Base-by-base conservation (phyloP, 2,797 vertebrate genomes). In the Anomalospiza imberbis region DNA sequence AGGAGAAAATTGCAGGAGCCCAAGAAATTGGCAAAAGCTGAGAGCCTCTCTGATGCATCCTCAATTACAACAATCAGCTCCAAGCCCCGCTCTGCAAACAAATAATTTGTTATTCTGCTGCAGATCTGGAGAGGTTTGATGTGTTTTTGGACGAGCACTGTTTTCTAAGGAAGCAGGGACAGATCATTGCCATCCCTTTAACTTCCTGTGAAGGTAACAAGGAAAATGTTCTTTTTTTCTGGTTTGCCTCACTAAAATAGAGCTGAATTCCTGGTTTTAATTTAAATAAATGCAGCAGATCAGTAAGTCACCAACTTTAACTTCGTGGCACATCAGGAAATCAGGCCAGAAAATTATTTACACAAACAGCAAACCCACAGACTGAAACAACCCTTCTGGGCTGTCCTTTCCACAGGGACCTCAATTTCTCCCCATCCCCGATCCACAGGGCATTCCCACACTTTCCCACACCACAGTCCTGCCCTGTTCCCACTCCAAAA, bases 71-170 rank as follows among this genome's bases (percentile, higher is more conserved):
- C 68, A 61, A 20, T 5, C 55, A 78, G 26, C 77, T 66, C 26
- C 29, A 55, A 76, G 38, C 12, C 40, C 70, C 40, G 58, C 77
- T 93, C 94, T 89, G 84, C 75, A 88, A 92, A 66, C 81, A 68
- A 90, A 86, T 6, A 26, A 60, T 38, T 89, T 79, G 80, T 70
- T 62, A 15, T 40, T 58, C 45, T 50, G 20, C 84, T 60, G 9
- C 45, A 29, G 29, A 13, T 6, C 57, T 7, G 58, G 25, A 38
- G 19, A 65, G 51, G 28, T 18, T 32, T 18, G 67, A 10, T 53
- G 67, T 18, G 50, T 3, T 24, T 53, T 4, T 26, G n/a, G 36
- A 9, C 2, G 17, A 92, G 45, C 6, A 0, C 4, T 19, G 4
- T 17, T 94, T 79, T 86, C 54, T 34, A 45, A 24, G 70, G 94